Evolutionary conservation across 2,113 vertebrate genomes (phyloP).

Genomic region (Leucosticte australis): DNA sequence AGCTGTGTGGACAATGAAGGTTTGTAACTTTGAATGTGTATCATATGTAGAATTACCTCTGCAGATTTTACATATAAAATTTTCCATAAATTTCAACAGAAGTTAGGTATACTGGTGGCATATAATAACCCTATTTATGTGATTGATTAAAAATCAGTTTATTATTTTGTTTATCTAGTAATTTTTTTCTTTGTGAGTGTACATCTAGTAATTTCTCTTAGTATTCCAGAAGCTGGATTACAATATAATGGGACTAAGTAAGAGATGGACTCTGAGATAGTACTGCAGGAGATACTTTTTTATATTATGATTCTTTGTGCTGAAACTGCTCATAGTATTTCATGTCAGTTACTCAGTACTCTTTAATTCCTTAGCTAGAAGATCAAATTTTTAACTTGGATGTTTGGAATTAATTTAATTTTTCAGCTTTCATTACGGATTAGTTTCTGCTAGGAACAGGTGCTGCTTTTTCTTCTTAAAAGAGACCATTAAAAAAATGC

Average conservation of each 20-base stretch:
- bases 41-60: background rate
- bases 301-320: background rate
- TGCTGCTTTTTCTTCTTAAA: conserved; percentile 7
- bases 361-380: background rate
- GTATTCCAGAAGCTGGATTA: background rate
- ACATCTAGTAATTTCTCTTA: background rate
- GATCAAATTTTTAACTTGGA: background rate
- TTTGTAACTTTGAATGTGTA: background rate
- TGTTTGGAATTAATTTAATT: background rate
- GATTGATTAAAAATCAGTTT: background rate
- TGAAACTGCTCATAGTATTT: background rate
- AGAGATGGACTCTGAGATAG: background rate
- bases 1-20: background rate
- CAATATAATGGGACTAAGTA: background rate
- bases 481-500: background rate
- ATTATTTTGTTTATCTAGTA: background rate
- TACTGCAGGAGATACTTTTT: background rate
- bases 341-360: background rate
- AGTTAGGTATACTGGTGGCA: background rate
- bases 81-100: background rate
- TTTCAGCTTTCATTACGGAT: background rate
- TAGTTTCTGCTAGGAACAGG: background rate
- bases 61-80: background rate
- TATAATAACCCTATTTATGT: background rate
- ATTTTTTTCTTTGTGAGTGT: background rate